Evolutionary conservation across 2,797 vertebrate species (phyloP).

Genomic region (Cuculus canorus): DNA sequence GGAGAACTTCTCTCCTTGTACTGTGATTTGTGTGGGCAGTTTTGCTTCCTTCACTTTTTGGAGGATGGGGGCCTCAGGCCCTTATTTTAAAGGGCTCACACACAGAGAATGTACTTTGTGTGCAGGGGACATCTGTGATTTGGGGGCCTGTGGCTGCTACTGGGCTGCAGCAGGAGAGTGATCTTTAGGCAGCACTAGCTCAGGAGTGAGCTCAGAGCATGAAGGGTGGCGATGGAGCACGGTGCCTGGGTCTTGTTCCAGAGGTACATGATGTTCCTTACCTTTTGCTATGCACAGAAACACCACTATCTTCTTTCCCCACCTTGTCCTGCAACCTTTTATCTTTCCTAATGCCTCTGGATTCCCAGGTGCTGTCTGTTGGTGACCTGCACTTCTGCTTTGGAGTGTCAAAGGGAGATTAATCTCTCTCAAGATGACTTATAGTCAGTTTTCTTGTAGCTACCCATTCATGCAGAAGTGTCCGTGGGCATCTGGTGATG

Average conservation of each 20-base stretch:
- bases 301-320: background rate
- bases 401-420: background rate
- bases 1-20: background rate
- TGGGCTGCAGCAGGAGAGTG: background rate
- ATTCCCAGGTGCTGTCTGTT: background rate
- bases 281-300: background rate
- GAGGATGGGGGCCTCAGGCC: too few species aligned
- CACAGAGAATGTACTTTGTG: fast-evolving
- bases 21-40: background rate
- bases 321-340: fast-evolving
- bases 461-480: background rate
- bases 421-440: background rate
- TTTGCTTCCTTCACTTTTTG: background rate
- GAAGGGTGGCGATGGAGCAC: background rate
- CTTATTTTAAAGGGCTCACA: background rate
- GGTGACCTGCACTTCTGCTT: background rate
- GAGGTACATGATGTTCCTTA: background rate
- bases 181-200: background rate
- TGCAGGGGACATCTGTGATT: background rate
- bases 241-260: background rate
- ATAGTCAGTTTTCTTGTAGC: background rate
- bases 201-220: background rate
- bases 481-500: background rate
- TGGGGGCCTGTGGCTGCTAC: background rate
- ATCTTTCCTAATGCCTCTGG: background rate